Evolutionary conservation across 2,797 vertebrate species (phyloP), one percentile per base, ranked within the genome.

Genomic region (Lagorchestes hirsutus): DNA sequence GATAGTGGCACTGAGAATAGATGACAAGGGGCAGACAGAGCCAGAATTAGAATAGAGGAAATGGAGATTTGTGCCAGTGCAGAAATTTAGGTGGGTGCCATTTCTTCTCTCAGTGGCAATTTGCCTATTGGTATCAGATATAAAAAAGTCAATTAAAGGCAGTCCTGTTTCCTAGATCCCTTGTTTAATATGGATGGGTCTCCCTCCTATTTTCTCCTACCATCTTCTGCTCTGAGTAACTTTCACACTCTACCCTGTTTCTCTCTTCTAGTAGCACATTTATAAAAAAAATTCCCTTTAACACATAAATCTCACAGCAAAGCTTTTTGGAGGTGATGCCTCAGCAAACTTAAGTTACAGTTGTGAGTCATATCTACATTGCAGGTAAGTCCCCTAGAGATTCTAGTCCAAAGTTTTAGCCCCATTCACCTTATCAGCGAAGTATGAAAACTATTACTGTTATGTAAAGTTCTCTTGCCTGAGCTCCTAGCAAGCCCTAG

Each of bases 231-330:
- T 46, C 22, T 87, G 74, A 87, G 50, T 46, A 87, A 46, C 74
- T 10, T 87, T 87, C 12, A 87, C 3, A 50, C 74, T 67, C 59
- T 87, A 82, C 22, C 46, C 9, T 8, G 28, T 87, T 46, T 87
- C 74, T 87, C 40, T 87, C 22, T 87, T 87, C 22, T 40, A 27
- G 54, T 1, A 57, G 55, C 16, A 55, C 8, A 94, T 54, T 62
- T 57, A 92, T 92, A 74, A 46, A 93, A 93, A 93, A 82, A 95
- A 34, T 9, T 34, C 14, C 27, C 57, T 95, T 58, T 11, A 55
- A 18, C 40, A 87, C 22, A 82, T 4, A 82, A 24, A 82, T 87
- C 22, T 50, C 74, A 27, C 40, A 87, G 74, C 74, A 87, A 87
- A 87, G 9, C 40, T 87, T 87, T 87, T 87, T 87, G 74, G 74